Conservation (phyloP, 1,140 invertebrate species). For the Phortica variegata region DNA sequence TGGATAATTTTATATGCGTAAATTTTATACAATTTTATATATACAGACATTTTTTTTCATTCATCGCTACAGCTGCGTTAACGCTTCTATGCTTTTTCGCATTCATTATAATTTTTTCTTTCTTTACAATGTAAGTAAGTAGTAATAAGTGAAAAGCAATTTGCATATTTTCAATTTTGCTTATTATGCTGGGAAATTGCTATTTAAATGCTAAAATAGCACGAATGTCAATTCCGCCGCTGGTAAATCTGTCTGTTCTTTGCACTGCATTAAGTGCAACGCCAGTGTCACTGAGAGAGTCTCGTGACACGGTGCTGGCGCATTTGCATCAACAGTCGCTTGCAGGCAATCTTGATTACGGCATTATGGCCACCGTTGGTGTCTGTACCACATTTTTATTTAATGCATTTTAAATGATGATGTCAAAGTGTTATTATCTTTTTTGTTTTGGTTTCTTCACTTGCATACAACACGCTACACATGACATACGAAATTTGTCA, state of each 20-base stretch:
- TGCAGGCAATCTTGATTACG: too few relatives aligned
- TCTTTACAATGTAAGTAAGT: conserved; percentile 1
- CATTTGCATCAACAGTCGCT: conserved; percentile 7
- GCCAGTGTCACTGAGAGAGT: neutral
- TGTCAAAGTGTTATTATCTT: conserved; percentile 7
- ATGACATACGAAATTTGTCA: conserved; percentile 1
- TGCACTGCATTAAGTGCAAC: conserved; percentile 12
- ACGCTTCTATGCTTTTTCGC: neutral
- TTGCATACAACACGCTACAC: too few relatives aligned
- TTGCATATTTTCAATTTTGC: conserved; percentile 44
- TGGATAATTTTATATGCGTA: neutral
- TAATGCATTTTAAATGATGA: too few relatives aligned
- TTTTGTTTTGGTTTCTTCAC: neutral
- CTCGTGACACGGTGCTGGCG: conserved; percentile 4
- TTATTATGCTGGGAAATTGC: conserved; percentile 29
- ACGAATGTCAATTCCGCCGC: conserved; percentile 24
- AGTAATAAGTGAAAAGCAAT: conserved; percentile 19
- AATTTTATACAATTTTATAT: too few relatives aligned
- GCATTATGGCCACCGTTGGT: too few relatives aligned
- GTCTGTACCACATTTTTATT: too few relatives aligned
- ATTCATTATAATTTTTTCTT: too few relatives aligned
- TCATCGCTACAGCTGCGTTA: too few relatives aligned
- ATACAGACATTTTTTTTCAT: too few relatives aligned
- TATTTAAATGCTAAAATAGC: conserved; percentile 42
- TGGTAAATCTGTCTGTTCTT: conserved; percentile 14